Evolutionary conservation across 2,797 vertebrate genomes (phyloP).

Genomic region (Gymnoscopelus microlampas): DNA sequence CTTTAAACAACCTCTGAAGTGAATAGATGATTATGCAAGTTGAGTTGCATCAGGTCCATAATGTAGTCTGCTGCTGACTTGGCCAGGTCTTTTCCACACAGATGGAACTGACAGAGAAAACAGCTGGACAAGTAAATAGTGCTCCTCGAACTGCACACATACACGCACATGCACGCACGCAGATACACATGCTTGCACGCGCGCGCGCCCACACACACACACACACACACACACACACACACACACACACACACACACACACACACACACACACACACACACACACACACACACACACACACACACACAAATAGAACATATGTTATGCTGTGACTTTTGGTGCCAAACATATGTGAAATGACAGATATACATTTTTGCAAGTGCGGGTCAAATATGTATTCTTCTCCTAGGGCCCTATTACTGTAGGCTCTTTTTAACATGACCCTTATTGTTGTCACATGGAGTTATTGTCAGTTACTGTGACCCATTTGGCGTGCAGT

Average conservation of each 20-base stretch:
- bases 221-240: not conserved
- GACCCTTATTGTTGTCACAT: not conserved
- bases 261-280: no score
- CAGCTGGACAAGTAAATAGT: not conserved
- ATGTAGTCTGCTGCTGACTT: conserved; percentile 17
- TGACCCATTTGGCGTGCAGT: not conserved
- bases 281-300: not conserved
- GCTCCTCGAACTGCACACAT: not conserved
- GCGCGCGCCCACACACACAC: not conserved
- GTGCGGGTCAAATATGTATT: not conserved
- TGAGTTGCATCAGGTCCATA: conserved; percentile 24
- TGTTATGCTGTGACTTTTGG: no score
- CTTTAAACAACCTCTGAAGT: not conserved
- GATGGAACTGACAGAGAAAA: conserved; percentile 1
- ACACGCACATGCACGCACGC: not conserved
- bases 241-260: no score
- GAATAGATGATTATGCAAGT: not conserved
- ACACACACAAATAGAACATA: not conserved
- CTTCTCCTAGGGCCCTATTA: not conserved
- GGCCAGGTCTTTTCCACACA: conserved; percentile 5
- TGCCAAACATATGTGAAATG: not conserved
- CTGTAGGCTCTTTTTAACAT: not conserved
- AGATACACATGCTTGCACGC: not conserved
- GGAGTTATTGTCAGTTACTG: not conserved
- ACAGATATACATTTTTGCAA: conserved; percentile 13